These are phyloP conservation scores for Dusona sp. DNA, from an alignment of 2,888 invertebrate genomes.

Conservation along the genomic window DNA sequence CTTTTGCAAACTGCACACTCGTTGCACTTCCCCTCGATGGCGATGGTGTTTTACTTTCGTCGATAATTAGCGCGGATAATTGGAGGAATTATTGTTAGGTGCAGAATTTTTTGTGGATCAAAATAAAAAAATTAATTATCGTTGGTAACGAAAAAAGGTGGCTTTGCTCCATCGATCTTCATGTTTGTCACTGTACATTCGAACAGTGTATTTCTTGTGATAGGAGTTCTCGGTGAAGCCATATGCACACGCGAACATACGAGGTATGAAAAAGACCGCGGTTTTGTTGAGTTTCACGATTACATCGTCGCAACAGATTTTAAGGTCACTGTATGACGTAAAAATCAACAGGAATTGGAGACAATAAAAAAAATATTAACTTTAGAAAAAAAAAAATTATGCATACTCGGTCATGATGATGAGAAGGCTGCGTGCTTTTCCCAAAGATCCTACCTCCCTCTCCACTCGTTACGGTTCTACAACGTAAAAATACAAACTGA, in stretches of 20 bases:
- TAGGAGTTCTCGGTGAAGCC: conserved; percentile 52
- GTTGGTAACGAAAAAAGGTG: not conserved
- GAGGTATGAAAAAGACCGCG: conserved; percentile 28
- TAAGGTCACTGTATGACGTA: conserved; percentile 35
- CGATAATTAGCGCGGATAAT: not conserved
- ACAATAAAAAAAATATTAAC: conserved; percentile 7
- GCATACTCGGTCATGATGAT: conserved; percentile 76
- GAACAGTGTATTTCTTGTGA: conserved; percentile 9
- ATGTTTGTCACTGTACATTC: conserved; percentile 44
- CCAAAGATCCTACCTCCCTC: conserved; percentile 56
- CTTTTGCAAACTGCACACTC: conserved; percentile 30
- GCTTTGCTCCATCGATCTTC: conserved; percentile 26
- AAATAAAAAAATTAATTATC: not conserved
- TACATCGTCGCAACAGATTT: conserved; percentile 24
- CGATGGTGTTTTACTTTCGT: not conserved
- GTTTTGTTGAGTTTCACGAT: conserved; percentile 55
- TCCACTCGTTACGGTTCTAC: conserved; percentile 57
- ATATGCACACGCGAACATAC: conserved; percentile 36
- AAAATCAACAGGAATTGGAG: conserved; percentile 13
- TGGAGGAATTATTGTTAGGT: not conserved
- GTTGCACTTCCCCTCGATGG: conserved; percentile 16
- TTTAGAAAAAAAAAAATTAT: conserved; percentile 34
- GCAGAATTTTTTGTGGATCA: not conserved
- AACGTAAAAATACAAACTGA: conserved; percentile 67
- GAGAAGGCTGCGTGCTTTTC: conserved; percentile 60